Base-by-base conservation (phyloP, 2,888 invertebrate species). In the Sarcophaga carnaria region DNA sequence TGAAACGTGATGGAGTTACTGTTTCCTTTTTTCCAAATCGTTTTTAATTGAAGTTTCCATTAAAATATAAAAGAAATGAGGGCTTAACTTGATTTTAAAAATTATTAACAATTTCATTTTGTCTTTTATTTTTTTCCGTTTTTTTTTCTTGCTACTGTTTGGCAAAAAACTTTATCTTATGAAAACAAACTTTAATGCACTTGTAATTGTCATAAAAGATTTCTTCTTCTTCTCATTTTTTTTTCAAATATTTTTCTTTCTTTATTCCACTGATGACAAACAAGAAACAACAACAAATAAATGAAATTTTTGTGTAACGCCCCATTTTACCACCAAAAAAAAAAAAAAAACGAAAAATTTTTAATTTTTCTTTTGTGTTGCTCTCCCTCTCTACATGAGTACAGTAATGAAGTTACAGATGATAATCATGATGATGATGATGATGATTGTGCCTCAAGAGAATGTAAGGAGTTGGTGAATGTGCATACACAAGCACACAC, bases 151-250 rank as follows among this genome's bases (percentile, higher is more conserved):
- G 22, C 2, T 12, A 4, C 8, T 17, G 17, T 37, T 8, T 37
- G 37, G 37, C 37, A 37, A 37, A 37, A 6, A 77, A 78, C 77
- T 85, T 85, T 2, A 37, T 71, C 70, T 59, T 69, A 75, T 12
- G 72, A 45, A 74, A 70, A 54, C 25, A 87, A 80, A 78, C 80
- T 86, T 85, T 80, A 83, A 87, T 87, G 87, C 81, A 87, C 83
- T 87, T 84, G 78, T 87, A 84, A 87, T 87, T 87, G 83, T 84
- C 87, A 84, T 84, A 87, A 87, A 84, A 37, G 27, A 84, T 78
- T 83, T 80, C 76, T 78, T 85, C 72, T 47, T 67, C 60, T 25
- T 80, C 59, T n/a, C 66, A 62, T 27, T 14, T 66, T 64, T 74
- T 60, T 80, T 75, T 67, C 3, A 10, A 8, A 37, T 37, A 37